phyloP scores from a whole-genome alignment of 1,140 invertebrate genomes.

The Rhagoletis pomonella region DNA sequence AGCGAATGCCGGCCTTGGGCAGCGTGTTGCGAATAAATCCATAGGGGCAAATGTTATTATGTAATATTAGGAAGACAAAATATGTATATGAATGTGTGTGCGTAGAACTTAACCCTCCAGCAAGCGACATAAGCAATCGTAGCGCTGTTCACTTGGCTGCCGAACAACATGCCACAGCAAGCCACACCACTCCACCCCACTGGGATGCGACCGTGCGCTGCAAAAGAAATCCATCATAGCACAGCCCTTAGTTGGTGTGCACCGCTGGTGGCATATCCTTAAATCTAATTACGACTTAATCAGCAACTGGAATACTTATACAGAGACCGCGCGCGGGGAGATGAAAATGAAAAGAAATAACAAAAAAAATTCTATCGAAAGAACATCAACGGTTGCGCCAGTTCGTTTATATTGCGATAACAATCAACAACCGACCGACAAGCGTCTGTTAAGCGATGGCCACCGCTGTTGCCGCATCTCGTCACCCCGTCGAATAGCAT shows the following conservation, averaged over 20 bases:
- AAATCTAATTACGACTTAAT: constrained; percentile 75
- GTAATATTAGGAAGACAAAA: constrained; percentile 54
- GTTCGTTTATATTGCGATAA: constrained; percentile 27
- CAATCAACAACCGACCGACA: constrained; percentile 50
- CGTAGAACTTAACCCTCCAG: neutral
- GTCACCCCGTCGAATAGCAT: neutral
- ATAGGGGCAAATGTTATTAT: constrained; percentile 56
- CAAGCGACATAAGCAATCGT: neutral
- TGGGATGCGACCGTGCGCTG: neutral
- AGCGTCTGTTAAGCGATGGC: constrained; percentile 36
- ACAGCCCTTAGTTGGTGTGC: constrained; percentile 54
- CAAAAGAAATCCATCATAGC: constrained; percentile 54
- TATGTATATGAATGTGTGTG: neutral
- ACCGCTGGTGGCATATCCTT: constrained; percentile 73
- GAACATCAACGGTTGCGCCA: neutral
- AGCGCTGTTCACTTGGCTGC: constrained; percentile 35
- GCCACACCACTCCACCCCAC: neutral
- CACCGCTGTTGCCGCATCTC: constrained; percentile 25
- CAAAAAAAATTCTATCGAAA: neutral
- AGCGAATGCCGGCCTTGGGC: constrained; percentile 21
- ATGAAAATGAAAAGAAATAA: neutral
- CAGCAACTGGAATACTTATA: constrained; percentile 54
- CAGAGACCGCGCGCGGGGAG: neutral
- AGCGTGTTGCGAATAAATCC: constrained; percentile 32
- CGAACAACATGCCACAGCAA: neutral